Conservation (phyloP, 2,113 vertebrate genomes). For the Boleophthalmus pectinirostris region DNA sequence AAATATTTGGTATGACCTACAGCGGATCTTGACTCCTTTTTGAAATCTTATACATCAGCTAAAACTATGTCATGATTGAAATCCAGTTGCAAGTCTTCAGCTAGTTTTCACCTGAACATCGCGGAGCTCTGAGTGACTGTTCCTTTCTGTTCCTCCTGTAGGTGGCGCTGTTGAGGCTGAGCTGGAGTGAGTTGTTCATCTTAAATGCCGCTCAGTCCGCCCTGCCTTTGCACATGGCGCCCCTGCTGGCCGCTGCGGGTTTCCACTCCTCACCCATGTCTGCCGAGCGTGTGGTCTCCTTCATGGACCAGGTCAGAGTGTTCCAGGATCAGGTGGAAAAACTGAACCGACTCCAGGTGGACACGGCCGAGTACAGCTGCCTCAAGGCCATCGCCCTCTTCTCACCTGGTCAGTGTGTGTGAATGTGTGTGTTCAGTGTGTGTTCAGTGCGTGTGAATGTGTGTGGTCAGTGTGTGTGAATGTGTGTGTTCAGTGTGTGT, state of each 20-base stretch:
- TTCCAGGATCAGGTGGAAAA: constrained; percentile 99
- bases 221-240: constrained; percentile 92
- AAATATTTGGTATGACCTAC: too few relatives aligned
- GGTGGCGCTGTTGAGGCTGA: constrained; percentile 90
- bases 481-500: too few relatives aligned
- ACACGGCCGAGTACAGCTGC: constrained; percentile 94
- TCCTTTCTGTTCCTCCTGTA: constrained; percentile 1
- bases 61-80: neutral
- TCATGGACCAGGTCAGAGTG: constrained; percentile 97
- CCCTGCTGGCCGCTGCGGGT: constrained; percentile 91
- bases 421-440: too few relatives aligned
- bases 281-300: constrained; percentile 90
- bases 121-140: neutral
- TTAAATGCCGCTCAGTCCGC: constrained; percentile 97
- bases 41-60: neutral
- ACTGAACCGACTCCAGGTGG: constrained; percentile 91
- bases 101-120: neutral
- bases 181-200: constrained; percentile 98
- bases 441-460: too few relatives aligned
- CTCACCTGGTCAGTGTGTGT: constrained; percentile 82
- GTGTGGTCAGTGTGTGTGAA: too few relatives aligned
- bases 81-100: neutral
- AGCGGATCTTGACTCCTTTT: neutral
- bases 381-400: constrained; percentile 97
- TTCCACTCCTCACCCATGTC: constrained; percentile 96